A percentile compares a stretch with the other conserved stretches of the same genome.
Evolutionary conservation across 2,113 vertebrate species (phyloP).

Genomic region (Hippotragus niger): DNA sequence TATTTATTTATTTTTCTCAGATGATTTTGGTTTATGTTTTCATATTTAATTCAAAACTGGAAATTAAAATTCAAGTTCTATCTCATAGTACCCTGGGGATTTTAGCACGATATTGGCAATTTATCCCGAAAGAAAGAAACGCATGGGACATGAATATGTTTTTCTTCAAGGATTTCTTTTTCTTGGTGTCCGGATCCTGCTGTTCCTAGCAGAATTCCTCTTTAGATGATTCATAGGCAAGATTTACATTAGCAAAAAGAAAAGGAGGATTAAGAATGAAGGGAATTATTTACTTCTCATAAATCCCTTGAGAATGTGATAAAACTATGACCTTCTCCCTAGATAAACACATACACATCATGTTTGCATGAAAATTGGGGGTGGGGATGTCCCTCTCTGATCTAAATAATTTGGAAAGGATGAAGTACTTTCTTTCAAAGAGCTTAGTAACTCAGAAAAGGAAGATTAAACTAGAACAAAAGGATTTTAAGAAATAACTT

Average conservation of each 20-base stretch:
- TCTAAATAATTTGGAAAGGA: conserved; percentile 12
- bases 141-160: neutral
- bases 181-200: neutral
- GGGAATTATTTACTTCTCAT: neutral
- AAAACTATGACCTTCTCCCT: neutral
- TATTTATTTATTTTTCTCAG: neutral
- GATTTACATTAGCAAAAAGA: conserved; percentile 24
- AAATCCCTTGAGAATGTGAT: conserved; percentile 26
- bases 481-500: conserved; percentile 17
- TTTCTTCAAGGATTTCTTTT: conserved; percentile 19
- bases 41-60: neutral
- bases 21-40: neutral
- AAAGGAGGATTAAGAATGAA: conserved; percentile 4
- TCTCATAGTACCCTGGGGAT: neutral
- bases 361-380: neutral
- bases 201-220: conserved; percentile 11
- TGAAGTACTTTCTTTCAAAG: conserved; percentile 21
- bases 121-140: neutral
- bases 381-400: neutral
- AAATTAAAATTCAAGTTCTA: conserved; percentile 17
- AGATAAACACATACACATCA: neutral
- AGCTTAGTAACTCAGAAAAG: neutral
- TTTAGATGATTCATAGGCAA: conserved; percentile 33
- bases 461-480: conserved; percentile 23
- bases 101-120: neutral